Evolutionary conservation across 2,113 vertebrate species (phyloP).

Genomic region (Tragelaphus buxtoni): DNA sequence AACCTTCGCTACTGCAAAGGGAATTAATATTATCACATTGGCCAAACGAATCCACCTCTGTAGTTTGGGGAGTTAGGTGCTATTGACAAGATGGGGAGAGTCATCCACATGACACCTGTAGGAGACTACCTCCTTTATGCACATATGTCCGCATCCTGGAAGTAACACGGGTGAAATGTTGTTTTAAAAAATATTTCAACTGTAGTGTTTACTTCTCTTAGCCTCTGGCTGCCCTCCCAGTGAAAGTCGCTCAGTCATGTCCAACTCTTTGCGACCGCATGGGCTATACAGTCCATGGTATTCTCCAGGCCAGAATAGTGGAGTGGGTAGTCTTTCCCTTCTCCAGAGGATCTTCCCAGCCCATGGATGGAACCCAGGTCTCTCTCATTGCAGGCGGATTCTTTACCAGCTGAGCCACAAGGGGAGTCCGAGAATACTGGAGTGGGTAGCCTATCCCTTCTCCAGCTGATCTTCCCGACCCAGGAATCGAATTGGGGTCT

Average conservation of each 20-base stretch:
- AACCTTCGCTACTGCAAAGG: neutral
- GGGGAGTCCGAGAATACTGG: neutral
- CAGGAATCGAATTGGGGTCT: neutral
- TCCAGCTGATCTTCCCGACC: neutral
- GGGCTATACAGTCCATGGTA: neutral
- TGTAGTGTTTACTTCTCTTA: neutral
- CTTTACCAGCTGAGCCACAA: neutral
- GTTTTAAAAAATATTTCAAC: slow-evolving; percentile 30
- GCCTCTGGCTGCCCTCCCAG: neutral
- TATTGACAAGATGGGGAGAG: neutral
- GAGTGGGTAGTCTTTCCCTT: neutral
- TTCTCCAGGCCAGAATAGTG: neutral
- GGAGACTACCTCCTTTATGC: neutral
- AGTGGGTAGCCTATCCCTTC: neutral
- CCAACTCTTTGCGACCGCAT: neutral
- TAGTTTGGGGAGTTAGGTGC: neutral
- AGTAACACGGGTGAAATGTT: neutral
- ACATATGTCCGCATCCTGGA: neutral
- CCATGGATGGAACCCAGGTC: neutral
- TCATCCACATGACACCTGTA: neutral
- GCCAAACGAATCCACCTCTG: neutral
- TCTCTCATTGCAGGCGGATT: neutral
- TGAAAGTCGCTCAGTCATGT: neutral
- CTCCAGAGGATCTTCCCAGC: neutral
- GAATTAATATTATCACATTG: neutral